Conservation (phyloP, 2,888 invertebrate species). For the Pammene aurita region DNA sequence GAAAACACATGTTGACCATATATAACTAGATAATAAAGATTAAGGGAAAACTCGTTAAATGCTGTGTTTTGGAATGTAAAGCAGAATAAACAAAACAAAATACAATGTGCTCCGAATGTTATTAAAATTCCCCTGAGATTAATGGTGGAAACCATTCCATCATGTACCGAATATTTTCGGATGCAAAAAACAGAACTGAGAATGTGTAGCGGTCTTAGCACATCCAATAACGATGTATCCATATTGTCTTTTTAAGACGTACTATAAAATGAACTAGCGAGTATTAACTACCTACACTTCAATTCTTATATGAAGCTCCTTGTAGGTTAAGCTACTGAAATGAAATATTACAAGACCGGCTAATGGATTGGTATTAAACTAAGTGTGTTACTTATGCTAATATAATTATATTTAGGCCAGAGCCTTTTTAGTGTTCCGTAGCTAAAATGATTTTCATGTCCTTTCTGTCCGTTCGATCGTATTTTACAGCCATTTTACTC, state of each 20-base stretch:
- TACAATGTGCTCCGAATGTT: neutral
- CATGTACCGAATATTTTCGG: slow-evolving; percentile 8
- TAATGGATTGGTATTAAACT: no score
- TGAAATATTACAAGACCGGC: no score
- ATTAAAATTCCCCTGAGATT: neutral
- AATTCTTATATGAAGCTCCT: no score
- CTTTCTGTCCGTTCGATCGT: no score
- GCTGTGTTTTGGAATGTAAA: slow-evolving; percentile 3
- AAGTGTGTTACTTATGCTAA: no score
- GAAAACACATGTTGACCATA: slow-evolving; percentile 19
- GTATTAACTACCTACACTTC: no score
- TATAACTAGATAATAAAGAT: slow-evolving; percentile 17
- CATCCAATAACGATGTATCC: neutral
- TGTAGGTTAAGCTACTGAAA: no score
- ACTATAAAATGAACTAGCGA: no score
- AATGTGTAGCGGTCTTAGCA: slow-evolving; percentile 1
- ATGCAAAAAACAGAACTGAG: slow-evolving; percentile 20
- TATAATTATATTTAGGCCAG: no score
- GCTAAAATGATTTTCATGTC: no score
- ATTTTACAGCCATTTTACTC: no score
- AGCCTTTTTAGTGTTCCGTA: no score
- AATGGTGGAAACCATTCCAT: neutral
- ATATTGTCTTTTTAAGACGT: neutral
- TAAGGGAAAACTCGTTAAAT: neutral
- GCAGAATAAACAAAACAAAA: slow-evolving; percentile 7